Evolutionary conservation across 2,113 vertebrate species (phyloP).

Genomic region (Indri indri): DNA sequence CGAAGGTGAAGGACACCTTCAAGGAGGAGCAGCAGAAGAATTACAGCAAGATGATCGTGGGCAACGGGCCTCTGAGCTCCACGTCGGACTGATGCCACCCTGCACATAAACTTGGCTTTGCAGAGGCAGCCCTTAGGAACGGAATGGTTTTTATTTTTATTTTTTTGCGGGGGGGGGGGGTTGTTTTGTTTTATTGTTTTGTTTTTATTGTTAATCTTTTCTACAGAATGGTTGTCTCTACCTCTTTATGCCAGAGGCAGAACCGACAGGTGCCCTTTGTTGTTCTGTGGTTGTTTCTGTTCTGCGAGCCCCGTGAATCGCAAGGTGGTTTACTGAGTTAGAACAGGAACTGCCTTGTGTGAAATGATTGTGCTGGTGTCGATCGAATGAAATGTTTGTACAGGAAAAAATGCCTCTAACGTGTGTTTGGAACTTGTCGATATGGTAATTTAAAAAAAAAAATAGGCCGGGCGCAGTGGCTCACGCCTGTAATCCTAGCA

Average conservation of each 20-base stretch:
- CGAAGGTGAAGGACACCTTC: slow-evolving; percentile 92
- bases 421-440: background rate
- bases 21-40: slow-evolving; percentile 96
- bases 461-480: no score
- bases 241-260: slow-evolving; percentile 68
- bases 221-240: background rate
- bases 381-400: slow-evolving; percentile 16
- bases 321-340: background rate
- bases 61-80: slow-evolving; percentile 80
- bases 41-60: slow-evolving; percentile 94
- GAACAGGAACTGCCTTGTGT: slow-evolving; percentile 30
- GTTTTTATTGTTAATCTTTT: slow-evolving; percentile 9
- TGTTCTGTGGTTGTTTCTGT: background rate
- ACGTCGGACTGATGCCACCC: slow-evolving; percentile 53
- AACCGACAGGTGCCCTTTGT: background rate
- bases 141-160: background rate
- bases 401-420: background rate
- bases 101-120: background rate
- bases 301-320: background rate
- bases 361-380: background rate
- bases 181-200: slow-evolving; percentile 17
- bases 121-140: slow-evolving; percentile 52
- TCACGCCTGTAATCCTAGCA: no score
- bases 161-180: fast-evolving
- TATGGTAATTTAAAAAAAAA: background rate